phyloP scores from a whole-genome alignment of 2,113 vertebrate genomes.

The Sylvietta virens region DNA sequence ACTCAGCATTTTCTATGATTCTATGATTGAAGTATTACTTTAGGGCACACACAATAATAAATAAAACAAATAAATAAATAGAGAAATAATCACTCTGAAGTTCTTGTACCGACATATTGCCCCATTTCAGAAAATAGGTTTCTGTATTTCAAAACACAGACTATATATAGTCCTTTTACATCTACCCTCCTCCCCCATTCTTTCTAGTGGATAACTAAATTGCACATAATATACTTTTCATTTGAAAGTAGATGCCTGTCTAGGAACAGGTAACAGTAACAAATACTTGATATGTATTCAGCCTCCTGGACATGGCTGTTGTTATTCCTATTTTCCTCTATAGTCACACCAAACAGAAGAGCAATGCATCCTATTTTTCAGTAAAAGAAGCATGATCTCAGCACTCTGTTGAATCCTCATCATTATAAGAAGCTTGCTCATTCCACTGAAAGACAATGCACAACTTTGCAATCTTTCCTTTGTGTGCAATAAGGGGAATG shows the following conservation, averaged over 20 bases:
- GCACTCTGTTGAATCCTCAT: background rate
- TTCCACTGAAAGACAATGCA: background rate
- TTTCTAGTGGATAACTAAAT: background rate
- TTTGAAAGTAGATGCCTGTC: background rate
- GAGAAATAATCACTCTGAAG: background rate
- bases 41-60: background rate
- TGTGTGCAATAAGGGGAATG: background rate
- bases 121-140: background rate
- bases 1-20: background rate
- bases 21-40: background rate
- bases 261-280: background rate
- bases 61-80: background rate
- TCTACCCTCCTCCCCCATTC: rapidly evolving
- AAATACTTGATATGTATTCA: background rate
- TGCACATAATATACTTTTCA: background rate
- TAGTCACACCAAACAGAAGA: background rate
- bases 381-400: background rate
- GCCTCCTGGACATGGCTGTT: background rate
- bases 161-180: background rate
- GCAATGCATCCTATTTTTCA: background rate
- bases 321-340: background rate
- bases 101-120: background rate
- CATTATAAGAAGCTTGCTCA: background rate
- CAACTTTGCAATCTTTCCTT: background rate
- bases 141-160: background rate